These are phyloP conservation scores for Sebastes itinus DNA, from an alignment of 2,797 vertebrate genomes.

Conservation along the genomic window DNA sequence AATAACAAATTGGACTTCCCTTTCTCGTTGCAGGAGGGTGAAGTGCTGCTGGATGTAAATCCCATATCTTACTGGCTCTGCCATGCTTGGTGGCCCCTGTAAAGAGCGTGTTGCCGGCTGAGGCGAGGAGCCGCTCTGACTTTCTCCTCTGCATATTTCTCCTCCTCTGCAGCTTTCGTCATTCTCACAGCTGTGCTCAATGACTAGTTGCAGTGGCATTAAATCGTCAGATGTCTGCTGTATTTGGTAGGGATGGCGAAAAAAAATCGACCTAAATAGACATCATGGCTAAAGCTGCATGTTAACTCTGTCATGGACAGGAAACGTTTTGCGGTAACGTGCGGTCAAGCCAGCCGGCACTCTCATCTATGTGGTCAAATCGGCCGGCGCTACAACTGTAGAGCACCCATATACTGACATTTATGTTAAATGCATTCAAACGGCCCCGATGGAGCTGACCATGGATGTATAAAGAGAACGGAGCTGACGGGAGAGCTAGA, in stretches of 20 bases:
- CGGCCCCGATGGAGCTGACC: too few relatives aligned
- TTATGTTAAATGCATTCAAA: too few relatives aligned
- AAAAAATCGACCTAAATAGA: too few relatives aligned
- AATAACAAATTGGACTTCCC: conserved; percentile 37
- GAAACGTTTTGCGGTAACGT: too few relatives aligned
- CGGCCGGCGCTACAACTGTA: too few relatives aligned
- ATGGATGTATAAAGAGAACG: too few relatives aligned
- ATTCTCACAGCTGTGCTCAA: background rate
- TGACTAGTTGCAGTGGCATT: background rate
- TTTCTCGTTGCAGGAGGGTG: conserved; percentile 10
- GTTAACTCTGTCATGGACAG: too few relatives aligned
- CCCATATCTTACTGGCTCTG: conserved; percentile 17
- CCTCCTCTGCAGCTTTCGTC: background rate
- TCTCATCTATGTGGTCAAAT: too few relatives aligned
- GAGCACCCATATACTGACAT: too few relatives aligned
- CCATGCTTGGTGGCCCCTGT: conserved; percentile 40
- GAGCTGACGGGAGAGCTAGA: too few relatives aligned
- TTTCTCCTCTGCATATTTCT: conserved; percentile 21
- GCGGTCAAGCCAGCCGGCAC: too few relatives aligned
- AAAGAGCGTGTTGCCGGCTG: conserved; percentile 23
- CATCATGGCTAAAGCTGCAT: too few relatives aligned
- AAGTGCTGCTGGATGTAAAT: conserved; percentile 48
- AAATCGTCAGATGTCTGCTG: background rate
- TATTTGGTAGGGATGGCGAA: background rate
- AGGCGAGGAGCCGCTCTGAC: conserved; percentile 2